phyloP scores from a whole-genome alignment of 2,797 vertebrate species.

The Melanogrammus aeglefinus region DNA sequence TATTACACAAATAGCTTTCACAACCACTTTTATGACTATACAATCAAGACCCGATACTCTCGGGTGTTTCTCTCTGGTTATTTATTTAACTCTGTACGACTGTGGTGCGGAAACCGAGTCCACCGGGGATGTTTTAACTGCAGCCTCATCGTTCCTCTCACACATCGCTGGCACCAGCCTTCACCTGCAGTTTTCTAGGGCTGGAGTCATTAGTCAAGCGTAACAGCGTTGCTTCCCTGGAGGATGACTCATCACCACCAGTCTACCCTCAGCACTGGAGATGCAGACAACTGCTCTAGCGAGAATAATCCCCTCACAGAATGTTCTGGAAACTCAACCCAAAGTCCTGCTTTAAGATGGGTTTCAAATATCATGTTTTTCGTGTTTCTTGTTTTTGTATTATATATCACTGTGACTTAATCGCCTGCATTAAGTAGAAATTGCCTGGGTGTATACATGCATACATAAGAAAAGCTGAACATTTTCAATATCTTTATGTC shows the following conservation, averaged over 20 bases:
- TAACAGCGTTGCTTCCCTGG: constrained; percentile 11
- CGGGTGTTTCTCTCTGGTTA: neutral
- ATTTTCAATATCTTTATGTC: neutral
- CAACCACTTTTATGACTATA: neutral
- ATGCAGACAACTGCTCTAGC: neutral
- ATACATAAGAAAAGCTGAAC: neutral
- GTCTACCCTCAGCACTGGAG: neutral
- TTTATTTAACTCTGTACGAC: neutral
- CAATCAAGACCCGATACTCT: neutral
- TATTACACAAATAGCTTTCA: neutral
- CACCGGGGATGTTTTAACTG: neutral
- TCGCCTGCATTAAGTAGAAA: neutral
- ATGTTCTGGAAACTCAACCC: constrained; percentile 16
- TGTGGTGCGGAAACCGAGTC: neutral
- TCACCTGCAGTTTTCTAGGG: neutral
- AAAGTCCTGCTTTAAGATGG: neutral
- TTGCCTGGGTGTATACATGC: neutral
- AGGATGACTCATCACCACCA: constrained; percentile 30
- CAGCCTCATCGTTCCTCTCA: neutral
- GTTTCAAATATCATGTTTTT: constrained; percentile 7
- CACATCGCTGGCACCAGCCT: neutral
- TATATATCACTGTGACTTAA: neutral
- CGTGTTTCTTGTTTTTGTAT: neutral
- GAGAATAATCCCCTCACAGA: constrained; percentile 8
- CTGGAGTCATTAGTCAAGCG: constrained; percentile 12